Evolutionary conservation across 2,888 invertebrate genomes (phyloP).

Genomic region (Mayetiola destructor): DNA sequence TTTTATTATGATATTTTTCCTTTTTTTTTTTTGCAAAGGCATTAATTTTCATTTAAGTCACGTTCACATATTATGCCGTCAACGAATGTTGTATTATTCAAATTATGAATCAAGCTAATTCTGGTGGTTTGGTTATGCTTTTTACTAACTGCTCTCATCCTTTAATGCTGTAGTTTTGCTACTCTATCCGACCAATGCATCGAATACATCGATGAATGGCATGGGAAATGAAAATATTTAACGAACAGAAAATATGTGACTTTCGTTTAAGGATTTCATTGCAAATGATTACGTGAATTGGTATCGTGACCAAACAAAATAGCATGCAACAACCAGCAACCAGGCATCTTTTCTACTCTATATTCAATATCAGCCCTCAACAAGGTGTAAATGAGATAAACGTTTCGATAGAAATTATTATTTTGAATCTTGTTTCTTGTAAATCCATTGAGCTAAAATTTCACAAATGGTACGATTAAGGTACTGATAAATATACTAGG

Average conservation of each 20-base stretch:
- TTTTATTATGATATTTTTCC: no score
- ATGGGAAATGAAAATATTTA: not conserved
- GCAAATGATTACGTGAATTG: not conserved
- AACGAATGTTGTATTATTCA: conserved; percentile 15
- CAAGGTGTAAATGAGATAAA: conserved; percentile 12
- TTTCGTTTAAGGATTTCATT: not conserved
- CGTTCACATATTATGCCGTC: conserved; percentile 16
- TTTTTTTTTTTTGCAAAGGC: no score
- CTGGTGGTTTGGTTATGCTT: not conserved
- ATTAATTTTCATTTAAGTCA: conserved; percentile 16
- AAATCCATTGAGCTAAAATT: no score
- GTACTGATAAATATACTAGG: not conserved
- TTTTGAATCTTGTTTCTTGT: conserved; percentile 3
- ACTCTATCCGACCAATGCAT: no score
- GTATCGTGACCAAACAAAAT: no score
- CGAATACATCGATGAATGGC: not conserved
- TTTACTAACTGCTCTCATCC: no score
- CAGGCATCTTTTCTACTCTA: not conserved
- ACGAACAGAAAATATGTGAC: not conserved
- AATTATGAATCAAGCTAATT: conserved; percentile 13
- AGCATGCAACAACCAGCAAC: no score
- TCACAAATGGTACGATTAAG: no score
- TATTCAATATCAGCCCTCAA: not conserved
- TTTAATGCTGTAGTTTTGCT: no score
- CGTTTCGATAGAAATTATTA: no score